Percentiles rank a stretch among this genome's conserved stretches.
Conservation (phyloP, 2,113 vertebrate genomes). For the Eidolon helvum region DNA sequence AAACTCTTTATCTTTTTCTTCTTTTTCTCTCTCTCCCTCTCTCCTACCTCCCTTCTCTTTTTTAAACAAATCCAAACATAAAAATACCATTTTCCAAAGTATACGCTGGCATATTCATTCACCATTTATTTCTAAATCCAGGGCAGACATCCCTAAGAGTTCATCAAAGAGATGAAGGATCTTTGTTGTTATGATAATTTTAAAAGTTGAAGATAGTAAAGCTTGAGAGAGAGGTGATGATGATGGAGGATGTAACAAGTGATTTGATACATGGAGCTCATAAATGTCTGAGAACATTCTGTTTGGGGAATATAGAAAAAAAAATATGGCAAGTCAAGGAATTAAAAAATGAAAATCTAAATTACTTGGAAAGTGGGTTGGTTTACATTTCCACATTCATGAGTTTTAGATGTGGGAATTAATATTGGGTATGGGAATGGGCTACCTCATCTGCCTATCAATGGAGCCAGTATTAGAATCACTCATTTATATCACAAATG, state of each 20-base stretch:
- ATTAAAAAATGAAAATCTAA: slow-evolving; percentile 30
- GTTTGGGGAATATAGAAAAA: neutral
- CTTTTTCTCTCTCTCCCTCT: neutral
- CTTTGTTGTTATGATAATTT: neutral
- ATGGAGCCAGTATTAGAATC: neutral
- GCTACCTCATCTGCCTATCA: neutral
- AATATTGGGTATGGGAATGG: neutral
- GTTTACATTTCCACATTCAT: neutral
- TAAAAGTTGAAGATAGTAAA: slow-evolving; percentile 26
- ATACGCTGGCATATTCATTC: neutral
- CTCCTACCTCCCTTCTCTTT: neutral
- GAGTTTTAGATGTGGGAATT: neutral
- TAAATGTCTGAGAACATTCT: neutral
- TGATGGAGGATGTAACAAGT: neutral
- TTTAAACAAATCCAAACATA: slow-evolving; percentile 35
- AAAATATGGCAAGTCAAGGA: neutral
- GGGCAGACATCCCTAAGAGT: neutral
- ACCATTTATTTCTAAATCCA: slow-evolving; percentile 24
- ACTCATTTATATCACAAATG: neutral
- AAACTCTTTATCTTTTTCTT: neutral
- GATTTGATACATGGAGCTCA: neutral
- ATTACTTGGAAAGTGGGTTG: neutral
- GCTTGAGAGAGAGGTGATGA: neutral
- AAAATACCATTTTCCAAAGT: slow-evolving; percentile 11
- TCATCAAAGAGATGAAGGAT: neutral